Conservation (phyloP, 2,888 invertebrate genomes). For the Eupithecia centaureata region DNA sequence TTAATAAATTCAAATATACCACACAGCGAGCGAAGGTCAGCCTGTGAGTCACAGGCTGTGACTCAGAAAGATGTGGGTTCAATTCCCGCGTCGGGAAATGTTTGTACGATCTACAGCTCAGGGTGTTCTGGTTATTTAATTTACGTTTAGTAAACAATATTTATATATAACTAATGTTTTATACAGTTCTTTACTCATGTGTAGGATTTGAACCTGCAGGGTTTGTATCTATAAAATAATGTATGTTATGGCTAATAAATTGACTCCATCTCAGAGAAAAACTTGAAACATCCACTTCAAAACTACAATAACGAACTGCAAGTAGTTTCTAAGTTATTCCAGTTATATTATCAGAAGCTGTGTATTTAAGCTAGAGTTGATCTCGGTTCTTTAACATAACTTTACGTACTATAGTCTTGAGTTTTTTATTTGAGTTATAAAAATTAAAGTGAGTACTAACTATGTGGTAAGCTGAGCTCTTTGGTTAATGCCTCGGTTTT, state of each 20-base stretch:
- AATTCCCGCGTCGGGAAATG: no score
- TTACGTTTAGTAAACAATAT: no score
- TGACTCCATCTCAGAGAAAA: background rate
- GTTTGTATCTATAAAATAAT: background rate
- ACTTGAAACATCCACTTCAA: background rate
- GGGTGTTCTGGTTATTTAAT: no score
- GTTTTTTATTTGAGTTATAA: conserved; percentile 24
- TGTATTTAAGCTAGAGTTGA: conserved; percentile 6
- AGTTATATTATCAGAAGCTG: background rate
- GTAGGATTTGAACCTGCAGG: background rate
- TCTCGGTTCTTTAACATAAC: conserved; percentile 15
- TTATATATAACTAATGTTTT: background rate
- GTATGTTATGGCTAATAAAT: background rate
- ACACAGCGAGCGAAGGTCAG: no score
- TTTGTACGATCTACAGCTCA: no score
- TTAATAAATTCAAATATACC: no score
- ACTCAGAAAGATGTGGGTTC: no score
- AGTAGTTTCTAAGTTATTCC: background rate
- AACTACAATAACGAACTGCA: background rate
- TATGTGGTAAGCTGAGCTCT: background rate
- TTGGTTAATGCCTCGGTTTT: background rate
- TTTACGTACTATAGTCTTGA: conserved; percentile 16
- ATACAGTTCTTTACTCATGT: background rate
- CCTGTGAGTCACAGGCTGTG: no score
- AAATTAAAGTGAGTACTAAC: conserved; percentile 8